phyloP scores from a whole-genome alignment of 2,888 invertebrate species.

The Eristalis intricaria region DNA sequence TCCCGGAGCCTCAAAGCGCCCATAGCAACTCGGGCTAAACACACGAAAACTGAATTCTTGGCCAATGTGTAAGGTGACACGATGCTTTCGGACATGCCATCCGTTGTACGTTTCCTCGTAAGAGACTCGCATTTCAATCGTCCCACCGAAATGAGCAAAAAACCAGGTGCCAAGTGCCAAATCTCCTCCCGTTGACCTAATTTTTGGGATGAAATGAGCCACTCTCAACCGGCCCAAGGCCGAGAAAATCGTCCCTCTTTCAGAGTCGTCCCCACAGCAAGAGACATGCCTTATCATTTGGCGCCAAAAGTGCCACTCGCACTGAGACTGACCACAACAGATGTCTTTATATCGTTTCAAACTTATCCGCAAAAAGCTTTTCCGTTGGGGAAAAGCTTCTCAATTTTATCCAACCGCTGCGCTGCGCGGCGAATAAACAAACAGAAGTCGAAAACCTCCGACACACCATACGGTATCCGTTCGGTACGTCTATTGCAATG shows the following conservation, averaged over 20 bases:
- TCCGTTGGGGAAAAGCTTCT: slow-evolving; percentile 35
- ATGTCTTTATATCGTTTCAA: neutral
- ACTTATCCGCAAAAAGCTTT: slow-evolving; percentile 31
- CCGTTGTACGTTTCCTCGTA: neutral
- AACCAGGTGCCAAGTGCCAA: neutral
- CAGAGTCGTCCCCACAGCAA: too few relatives aligned
- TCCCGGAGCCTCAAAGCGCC: neutral
- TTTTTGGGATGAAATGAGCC: neutral
- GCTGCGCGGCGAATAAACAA: slow-evolving; percentile 17
- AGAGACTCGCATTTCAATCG: neutral
- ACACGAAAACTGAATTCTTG: neutral
- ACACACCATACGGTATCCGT: slow-evolving; percentile 34
- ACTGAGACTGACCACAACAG: slow-evolving; percentile 31
- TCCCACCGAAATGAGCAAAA: too few relatives aligned
- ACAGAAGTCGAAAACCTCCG: slow-evolving; percentile 33
- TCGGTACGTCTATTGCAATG: neutral
- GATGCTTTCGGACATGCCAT: neutral
- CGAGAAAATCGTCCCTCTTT: neutral
- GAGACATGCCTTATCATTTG: slow-evolving; percentile 8
- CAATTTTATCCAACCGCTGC: neutral
- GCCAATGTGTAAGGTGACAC: neutral
- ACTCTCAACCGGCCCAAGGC: neutral
- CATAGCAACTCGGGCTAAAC: neutral
- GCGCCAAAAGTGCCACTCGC: slow-evolving; percentile 46
- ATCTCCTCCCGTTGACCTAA: neutral